phyloP scores from a whole-genome alignment of 1,140 invertebrate genomes.

The Cyrtorhinus lividipennis region DNA sequence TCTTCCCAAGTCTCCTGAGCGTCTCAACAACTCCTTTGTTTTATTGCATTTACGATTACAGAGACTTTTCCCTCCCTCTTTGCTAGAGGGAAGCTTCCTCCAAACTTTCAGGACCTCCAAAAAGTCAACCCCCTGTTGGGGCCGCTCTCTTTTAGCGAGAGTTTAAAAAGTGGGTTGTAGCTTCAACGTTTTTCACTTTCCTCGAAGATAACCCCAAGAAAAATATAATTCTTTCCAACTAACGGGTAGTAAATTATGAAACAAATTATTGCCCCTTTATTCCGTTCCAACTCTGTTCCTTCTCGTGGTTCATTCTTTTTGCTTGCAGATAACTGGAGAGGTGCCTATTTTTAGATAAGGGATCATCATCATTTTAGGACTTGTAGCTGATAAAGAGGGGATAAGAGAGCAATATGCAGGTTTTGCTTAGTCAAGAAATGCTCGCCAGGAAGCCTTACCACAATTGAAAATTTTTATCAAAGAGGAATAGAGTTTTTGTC shows the following conservation, averaged over 20 bases:
- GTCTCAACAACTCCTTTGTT: constrained; percentile 5
- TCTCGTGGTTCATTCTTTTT: no score
- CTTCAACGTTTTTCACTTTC: neutral
- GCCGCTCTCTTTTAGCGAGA: neutral
- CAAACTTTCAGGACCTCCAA: neutral
- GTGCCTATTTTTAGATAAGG: no score
- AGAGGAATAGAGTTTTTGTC: no score
- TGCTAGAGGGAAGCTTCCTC: neutral
- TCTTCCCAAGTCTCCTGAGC: neutral
- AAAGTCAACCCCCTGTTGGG: no score
- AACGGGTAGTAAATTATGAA: neutral
- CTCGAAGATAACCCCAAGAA: neutral
- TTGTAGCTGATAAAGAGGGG: no score
- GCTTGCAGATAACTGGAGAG: no score
- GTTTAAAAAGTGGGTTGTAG: neutral
- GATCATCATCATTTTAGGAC: no score
- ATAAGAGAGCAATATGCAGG: no score
- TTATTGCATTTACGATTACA: constrained; percentile 8
- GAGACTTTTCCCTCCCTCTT: neutral
- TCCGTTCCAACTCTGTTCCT: no score
- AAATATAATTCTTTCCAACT: neutral
- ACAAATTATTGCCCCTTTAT: neutral
- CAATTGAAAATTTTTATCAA: no score
- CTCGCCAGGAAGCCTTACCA: no score
- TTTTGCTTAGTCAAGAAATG: no score